Percentiles rank a stretch among this genome's conserved stretches.
Conservation (phyloP, 2,888 invertebrate species). For the Orgyia antiqua region DNA sequence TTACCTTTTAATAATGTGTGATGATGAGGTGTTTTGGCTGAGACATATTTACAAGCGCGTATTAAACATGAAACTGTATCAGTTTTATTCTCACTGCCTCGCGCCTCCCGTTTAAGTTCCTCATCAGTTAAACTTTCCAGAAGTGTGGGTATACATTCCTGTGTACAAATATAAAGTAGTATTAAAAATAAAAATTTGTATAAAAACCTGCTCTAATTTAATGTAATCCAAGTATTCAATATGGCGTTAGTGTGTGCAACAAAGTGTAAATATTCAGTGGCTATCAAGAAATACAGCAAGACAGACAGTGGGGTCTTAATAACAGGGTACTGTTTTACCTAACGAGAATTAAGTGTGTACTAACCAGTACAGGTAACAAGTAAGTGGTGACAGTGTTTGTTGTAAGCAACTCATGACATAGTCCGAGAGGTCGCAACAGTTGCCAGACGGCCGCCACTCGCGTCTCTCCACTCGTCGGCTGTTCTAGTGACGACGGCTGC, state of each 20-base stretch:
- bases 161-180: too few relatives aligned
- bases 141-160: conserved; percentile 94
- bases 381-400: conserved; percentile 94
- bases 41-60: conserved; percentile 93
- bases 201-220: too few relatives aligned
- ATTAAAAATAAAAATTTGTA: too few relatives aligned
- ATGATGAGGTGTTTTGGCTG: conserved; percentile 89
- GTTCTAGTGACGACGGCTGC: conserved; percentile 62
- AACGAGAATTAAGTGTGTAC: too few relatives aligned
- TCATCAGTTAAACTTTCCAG: conserved; percentile 96
- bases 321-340: too few relatives aligned
- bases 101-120: conserved; percentile 96
- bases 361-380: conserved; percentile 93
- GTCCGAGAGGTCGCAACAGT: conserved; percentile 92
- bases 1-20: conserved; percentile 83
- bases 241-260: too few relatives aligned
- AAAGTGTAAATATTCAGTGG: too few relatives aligned
- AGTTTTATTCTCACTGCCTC: conserved; percentile 94
- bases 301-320: too few relatives aligned
- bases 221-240: too few relatives aligned
- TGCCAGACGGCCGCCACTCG: conserved; percentile 71
- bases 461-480: conserved; percentile 56
- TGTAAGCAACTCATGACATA: conserved; percentile 94
- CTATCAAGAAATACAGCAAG: too few relatives aligned
- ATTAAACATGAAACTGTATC: conserved; percentile 97